phyloP scores from a whole-genome alignment of 2,797 vertebrate genomes.

The Lophius americanus region DNA sequence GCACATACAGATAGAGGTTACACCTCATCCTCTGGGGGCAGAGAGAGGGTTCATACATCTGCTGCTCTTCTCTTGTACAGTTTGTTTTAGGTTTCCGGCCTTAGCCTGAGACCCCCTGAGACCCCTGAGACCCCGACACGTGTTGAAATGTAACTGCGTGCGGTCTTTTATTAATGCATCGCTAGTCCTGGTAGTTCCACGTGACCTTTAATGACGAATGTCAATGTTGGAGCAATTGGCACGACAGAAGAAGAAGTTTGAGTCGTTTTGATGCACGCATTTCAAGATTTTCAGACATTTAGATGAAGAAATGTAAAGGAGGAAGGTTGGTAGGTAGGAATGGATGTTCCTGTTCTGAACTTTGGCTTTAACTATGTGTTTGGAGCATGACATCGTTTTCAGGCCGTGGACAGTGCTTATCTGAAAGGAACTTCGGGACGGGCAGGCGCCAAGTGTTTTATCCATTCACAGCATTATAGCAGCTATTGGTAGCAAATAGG shows the following conservation, averaged over 20 bases:
- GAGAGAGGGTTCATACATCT: not conserved
- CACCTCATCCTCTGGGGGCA: not conserved
- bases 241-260: not conserved
- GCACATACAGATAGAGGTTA: not conserved
- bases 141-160: not conserved
- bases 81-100: constrained; percentile 8
- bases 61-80: not conserved
- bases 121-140: not conserved
- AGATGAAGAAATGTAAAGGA: no score
- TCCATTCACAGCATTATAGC: no score
- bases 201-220: not conserved
- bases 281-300: not conserved
- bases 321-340: no score
- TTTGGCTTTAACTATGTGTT: no score
- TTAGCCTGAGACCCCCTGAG: not conserved
- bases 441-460: no score
- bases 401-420: no score
- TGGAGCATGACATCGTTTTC: no score
- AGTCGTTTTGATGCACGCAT: not conserved
- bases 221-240: not conserved
- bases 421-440: no score
- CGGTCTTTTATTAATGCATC: constrained; percentile 2
- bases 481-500: no score
- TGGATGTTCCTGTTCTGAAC: no score
- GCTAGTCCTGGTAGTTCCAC: not conserved